Evolutionary conservation across 2,888 invertebrate genomes (phyloP), one percentile per base, ranked within the genome.

Genomic region (Bruchidius siliquastri): DNA sequence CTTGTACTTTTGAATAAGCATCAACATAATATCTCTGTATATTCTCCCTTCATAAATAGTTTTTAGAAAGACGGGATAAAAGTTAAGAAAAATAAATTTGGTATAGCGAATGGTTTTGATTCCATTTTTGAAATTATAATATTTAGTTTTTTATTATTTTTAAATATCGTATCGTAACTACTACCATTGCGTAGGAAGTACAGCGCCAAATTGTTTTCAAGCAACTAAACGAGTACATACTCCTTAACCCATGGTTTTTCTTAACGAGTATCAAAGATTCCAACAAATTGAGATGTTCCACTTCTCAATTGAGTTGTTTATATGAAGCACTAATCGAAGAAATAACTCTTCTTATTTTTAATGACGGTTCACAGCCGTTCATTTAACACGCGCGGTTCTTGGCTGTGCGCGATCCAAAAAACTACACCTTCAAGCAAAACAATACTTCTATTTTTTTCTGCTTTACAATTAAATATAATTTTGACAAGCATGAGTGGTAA

Each of bases 401-500:
- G 49, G 18, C 18, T 13, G 49, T 1, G 18, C 49, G 6, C 49
- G 49, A 13, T 49, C 49, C 49, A 18, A 49, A 49, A 49, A 49
- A 49, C 49, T 13, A 49, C 8, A 49, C 49, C 49, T 49, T 49
- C 49, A 49, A 49, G 49, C 49, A 49, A 49, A 49, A 49, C 49
- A 49, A 49, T 49, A 49, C 49, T 49, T 49, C 49, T 49, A 49
- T 13, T 49, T 49, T 30, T 49, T 49, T 49, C 49, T 13, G 49
- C 49, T 20, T 21, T n/a, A 22, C 68, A 68, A 68, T 68, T 68
- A 68, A 22, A 68, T 21, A 10, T 68, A 68, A 68, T 68, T 68
- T 68, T 68, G 68, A 68, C 22, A 68, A 68, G 68, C 68, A 21
- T 68, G 68, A 68, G 20, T 68, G 68, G 68, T 68, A 68, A 68